Base-by-base conservation (phyloP, 2,113 vertebrate genomes). In the Atherinomorus stipes region DNA sequence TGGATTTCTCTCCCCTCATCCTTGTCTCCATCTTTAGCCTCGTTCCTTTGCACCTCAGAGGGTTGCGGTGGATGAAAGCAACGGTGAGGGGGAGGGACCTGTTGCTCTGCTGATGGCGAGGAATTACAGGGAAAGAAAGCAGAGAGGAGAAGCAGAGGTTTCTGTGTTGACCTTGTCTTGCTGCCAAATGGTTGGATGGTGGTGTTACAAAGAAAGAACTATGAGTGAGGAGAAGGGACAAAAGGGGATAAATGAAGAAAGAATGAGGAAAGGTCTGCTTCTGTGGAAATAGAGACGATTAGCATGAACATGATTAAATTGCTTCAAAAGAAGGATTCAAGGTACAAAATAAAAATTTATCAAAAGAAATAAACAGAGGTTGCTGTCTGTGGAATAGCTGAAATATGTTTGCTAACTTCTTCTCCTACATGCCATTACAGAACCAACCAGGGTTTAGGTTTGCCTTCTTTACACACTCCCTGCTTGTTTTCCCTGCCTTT, bases 131-230 rank as follows among this genome's bases (percentile, higher is more conserved):
- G 80, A 76, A 64, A 56, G 62, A 72, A 60, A 76, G 68, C 37
- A 66, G 78, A 59, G 56, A 60, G 67, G 38, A 67, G 71, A 73
- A 68, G 71, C 56, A 68, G 64, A 76, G 81, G 74, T 76, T 69
- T 83, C 69, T 85, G 70, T 85, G 82, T 87, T 90, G 80, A 84
- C 76, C 64, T 87, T 89, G 87, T 83, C 76, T 16, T 18, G 28
- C 34, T 89, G 84, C 87, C 91, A 91, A 72, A 71, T 26, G 38
- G 74, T 75, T 65, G 76, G 74, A 72, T 64, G 66, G 42, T 37
- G 64, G 62, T 53, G 59, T 58, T 60, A 63, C 71, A 66, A 67
- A 22, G 69, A 66, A 67, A 22, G 69, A 54, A 60, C 58, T 80
- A 40, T 66, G 74, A 82, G 51, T 13, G 22, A 80, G 60, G 34